These are phyloP conservation scores for Nomada fabriciana DNA, from an alignment of 2,888 invertebrate genomes.

Conservation along the genomic window DNA sequence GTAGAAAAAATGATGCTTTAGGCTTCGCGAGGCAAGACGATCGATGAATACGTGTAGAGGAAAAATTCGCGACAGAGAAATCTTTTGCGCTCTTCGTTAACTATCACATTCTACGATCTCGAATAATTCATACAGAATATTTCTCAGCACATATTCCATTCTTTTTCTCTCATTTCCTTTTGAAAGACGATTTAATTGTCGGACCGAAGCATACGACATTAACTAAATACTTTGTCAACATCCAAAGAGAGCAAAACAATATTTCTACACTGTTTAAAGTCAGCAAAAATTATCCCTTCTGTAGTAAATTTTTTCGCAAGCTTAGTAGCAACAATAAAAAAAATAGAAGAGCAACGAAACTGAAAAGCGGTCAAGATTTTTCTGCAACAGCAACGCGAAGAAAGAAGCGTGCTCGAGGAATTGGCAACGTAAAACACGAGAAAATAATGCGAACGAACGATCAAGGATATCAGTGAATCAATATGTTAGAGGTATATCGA, in stretches of 20 bases:
- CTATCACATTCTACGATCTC: no score
- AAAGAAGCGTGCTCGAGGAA: neutral
- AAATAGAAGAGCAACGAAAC: neutral
- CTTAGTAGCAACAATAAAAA: neutral
- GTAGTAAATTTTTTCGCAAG: no score
- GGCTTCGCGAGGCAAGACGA: conserved; percentile 47
- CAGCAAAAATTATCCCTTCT: no score
- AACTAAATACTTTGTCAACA: no score
- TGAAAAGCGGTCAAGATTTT: neutral
- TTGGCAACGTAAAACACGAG: neutral
- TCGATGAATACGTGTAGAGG: conserved; percentile 51
- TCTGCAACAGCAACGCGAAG: neutral
- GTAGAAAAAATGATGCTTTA: conserved; percentile 55
- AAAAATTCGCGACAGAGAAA: conserved; percentile 1
- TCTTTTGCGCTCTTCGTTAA: no score
- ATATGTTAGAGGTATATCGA: conserved; percentile 2
- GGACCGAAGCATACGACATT: no score
- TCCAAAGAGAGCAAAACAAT: no score
- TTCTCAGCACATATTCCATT: no score
- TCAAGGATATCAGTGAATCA: conserved; percentile 16
- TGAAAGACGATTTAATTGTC: no score
- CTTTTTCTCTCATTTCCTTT: no score
- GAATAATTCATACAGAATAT: no score
- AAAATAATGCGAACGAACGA: neutral
- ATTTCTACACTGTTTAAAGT: no score